Conservation (phyloP, 2,113 vertebrate species). For the Alces alces region DNA sequence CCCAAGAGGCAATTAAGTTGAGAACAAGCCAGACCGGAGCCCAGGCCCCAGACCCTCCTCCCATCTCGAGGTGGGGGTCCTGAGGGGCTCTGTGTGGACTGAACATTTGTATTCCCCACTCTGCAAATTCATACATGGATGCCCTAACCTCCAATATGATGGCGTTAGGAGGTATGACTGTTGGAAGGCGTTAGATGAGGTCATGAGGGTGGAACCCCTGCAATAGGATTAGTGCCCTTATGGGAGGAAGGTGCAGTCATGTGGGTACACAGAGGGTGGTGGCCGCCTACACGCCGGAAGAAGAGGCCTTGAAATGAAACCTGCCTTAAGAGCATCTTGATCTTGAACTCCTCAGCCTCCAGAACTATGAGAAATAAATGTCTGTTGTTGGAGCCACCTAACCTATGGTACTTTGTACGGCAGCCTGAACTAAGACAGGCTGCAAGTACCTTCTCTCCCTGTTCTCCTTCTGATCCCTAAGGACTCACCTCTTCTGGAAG, state of each 20-base stretch:
- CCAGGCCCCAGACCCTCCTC: neutral
- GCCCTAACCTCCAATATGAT: neutral
- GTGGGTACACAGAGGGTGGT: neutral
- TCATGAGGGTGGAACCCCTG: neutral
- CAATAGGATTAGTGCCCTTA: neutral
- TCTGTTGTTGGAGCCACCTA: neutral
- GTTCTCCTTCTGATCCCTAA: neutral
- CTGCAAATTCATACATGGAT: neutral
- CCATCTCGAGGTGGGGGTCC: neutral
- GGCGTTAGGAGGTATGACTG: neutral
- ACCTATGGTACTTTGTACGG: rapidly evolving
- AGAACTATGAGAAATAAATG: neutral
- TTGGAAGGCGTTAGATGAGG: neutral
- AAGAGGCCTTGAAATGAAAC: neutral
- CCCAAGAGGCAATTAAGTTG: neutral
- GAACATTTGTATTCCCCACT: neutral
- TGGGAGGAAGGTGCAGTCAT: neutral
- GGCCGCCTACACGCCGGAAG: rapidly evolving
- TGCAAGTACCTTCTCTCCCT: neutral
- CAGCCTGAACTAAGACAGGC: neutral
- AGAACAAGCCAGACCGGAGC: neutral
- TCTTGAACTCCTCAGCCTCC: neutral
- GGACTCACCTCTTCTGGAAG: neutral
- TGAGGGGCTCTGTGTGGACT: neutral
- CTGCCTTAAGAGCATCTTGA: neutral